Base-by-base conservation (phyloP, 2,888 invertebrate species). In the Octodonta nipae region DNA sequence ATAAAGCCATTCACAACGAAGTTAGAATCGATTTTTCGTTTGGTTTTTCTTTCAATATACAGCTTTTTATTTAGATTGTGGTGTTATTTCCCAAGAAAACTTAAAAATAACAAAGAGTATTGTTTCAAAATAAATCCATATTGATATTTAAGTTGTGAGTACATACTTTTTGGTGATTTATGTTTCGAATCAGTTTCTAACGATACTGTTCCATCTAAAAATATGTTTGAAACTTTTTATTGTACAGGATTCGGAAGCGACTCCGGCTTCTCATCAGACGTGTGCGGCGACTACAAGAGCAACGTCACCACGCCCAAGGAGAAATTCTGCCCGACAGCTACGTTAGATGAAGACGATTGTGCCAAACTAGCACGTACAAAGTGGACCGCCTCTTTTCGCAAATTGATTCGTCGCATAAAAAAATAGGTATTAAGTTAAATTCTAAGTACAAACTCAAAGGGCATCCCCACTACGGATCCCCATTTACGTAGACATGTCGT, bases 351-450 rank as follows among this genome's bases (percentile, higher is more conserved):
- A 41, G 50, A 52, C 8, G 63, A 63, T 33, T 61, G 60, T 46
- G 61, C 60, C 41, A 60, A 63, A 45, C 52, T 70, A 35, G 65
- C 60, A 6, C 62, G 71, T 10, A 69, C 71, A 28, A 67, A 65
- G 44, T 73, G 73, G 73, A 72, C 72, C 11, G 67, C 72, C 1
- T 73, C 72, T 3, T 73, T 73, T 53, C 62, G 72, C 28, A 71
- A 69, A 46, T 57, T 73, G 22, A 66, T 67, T 34, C 56, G 55
- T 45, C 55, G 54, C 33, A 61, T 61, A 35, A 56, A 47, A 38
- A 61, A 61, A 41, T 26, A 37, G 47, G 34, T 25, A 32, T 13
- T 26, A 22, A 10, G 22, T 22, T 22, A 22, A 22, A 10, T 22
- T 22, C 11, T 22, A 22, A 22, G 22, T 39, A 29, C 46, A 54